Conservation (phyloP, 2,797 vertebrate species). For the Morus bassanus region DNA sequence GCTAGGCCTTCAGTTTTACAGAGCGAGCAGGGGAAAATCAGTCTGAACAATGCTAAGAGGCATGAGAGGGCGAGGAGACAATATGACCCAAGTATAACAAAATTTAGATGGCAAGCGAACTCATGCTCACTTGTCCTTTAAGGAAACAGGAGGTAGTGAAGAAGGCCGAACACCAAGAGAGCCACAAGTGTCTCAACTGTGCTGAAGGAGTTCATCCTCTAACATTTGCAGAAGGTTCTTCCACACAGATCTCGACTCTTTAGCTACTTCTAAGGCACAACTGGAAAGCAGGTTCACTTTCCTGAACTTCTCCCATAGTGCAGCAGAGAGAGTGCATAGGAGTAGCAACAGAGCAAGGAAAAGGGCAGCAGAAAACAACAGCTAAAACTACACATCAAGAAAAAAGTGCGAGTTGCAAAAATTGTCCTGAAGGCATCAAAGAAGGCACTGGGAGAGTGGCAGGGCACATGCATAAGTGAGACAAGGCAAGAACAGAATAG, state of each 20-base stretch:
- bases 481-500: not conserved
- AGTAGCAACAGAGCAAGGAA: not conserved
- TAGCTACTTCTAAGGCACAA: not conserved
- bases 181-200: not conserved
- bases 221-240: not conserved
- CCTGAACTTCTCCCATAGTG: not conserved
- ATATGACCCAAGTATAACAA: not conserved
- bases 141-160: not conserved
- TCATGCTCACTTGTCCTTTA: not conserved
- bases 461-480: fast-evolving
- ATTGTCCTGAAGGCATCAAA: not conserved
- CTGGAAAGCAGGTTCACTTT: not conserved
- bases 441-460: not conserved
- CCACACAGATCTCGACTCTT: not conserved
- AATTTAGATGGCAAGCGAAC: not conserved
- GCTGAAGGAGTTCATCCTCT: not conserved
- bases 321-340: fast-evolving
- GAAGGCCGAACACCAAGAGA: not conserved
- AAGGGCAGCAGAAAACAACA: not conserved
- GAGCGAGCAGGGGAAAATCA: not conserved
- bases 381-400: not conserved
- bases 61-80: not conserved
- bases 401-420: not conserved
- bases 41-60: not conserved
- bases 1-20: not conserved